Conservation (phyloP, 2,888 invertebrate species). For the Pseudococcus longispinus region DNA sequence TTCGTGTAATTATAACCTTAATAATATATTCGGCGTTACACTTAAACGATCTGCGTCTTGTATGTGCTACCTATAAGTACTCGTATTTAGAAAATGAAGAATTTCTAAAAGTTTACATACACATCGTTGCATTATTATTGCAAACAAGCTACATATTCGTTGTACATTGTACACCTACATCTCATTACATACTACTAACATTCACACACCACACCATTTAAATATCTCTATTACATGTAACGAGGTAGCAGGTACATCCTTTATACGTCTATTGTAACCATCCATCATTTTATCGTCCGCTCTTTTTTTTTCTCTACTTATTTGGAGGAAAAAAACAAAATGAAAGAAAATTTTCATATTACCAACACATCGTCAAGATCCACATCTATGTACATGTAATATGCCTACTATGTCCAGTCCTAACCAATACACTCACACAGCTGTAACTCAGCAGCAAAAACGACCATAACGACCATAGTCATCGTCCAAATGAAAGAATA, state of each 20-base stretch:
- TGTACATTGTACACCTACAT: background rate
- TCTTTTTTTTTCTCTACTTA: background rate
- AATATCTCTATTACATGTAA: background rate
- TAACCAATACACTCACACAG: background rate
- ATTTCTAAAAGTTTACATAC: background rate
- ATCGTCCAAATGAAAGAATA: background rate
- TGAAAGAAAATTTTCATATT: background rate
- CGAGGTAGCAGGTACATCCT: background rate
- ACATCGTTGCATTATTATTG: background rate
- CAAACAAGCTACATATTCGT: background rate
- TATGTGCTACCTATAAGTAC: background rate
- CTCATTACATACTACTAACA: background rate
- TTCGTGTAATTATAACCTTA: background rate
- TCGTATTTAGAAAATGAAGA: background rate
- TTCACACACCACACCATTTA: background rate
- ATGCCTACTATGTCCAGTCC: too few species aligned
- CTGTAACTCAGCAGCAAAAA: background rate
- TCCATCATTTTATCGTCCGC: too few species aligned
- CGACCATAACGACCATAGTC: background rate
- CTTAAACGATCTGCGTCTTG: background rate
- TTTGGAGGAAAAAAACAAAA: background rate
- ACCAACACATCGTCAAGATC: too few species aligned
- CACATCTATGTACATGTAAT: too few species aligned
- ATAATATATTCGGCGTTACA: slow-evolving; percentile 2
- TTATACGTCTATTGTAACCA: too few species aligned